Conservation (phyloP, 2,797 vertebrate species). For the Ctenosaura bakeri region DNA sequence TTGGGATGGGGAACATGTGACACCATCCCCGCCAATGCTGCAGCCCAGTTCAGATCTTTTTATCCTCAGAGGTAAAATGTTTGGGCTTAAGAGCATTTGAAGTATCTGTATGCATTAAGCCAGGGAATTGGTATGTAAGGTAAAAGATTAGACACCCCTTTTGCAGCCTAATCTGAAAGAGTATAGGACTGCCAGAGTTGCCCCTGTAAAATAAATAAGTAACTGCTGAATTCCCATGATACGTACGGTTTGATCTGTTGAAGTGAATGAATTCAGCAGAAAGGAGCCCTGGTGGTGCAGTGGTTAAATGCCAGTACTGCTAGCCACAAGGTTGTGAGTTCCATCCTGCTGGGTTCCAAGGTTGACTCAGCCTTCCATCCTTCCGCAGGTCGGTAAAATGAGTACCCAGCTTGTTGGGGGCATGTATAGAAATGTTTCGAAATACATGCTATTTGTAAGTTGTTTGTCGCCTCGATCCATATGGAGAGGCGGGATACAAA, state of each 20-base stretch:
- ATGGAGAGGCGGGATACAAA: too few relatives aligned
- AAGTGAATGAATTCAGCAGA: not conserved
- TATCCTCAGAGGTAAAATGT: not conserved
- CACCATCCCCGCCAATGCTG: not conserved
- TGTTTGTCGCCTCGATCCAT: too few relatives aligned
- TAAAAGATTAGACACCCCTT: not conserved
- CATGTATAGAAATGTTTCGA: too few relatives aligned
- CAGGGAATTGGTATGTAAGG: not conserved
- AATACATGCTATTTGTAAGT: too few relatives aligned
- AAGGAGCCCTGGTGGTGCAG: too few relatives aligned
- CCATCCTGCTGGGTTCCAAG: too few relatives aligned
- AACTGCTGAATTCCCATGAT: not conserved
- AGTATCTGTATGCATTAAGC: not conserved
- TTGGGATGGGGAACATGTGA: too few relatives aligned
- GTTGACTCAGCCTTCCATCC: too few relatives aligned
- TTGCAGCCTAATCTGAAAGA: not conserved
- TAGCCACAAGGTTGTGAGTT: too few relatives aligned
- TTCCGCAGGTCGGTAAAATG: too few relatives aligned
- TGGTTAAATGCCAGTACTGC: too few relatives aligned
- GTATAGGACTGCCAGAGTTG: not conserved
- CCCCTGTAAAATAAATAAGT: not conserved
- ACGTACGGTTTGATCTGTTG: not conserved
- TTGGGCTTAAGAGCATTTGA: not conserved
- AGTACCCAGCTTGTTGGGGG: too few relatives aligned
- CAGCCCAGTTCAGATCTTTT: not conserved